These are phyloP conservation scores for Glaucopsyche alexis DNA, from an alignment of 2,888 invertebrate genomes.

Conservation along the genomic window DNA sequence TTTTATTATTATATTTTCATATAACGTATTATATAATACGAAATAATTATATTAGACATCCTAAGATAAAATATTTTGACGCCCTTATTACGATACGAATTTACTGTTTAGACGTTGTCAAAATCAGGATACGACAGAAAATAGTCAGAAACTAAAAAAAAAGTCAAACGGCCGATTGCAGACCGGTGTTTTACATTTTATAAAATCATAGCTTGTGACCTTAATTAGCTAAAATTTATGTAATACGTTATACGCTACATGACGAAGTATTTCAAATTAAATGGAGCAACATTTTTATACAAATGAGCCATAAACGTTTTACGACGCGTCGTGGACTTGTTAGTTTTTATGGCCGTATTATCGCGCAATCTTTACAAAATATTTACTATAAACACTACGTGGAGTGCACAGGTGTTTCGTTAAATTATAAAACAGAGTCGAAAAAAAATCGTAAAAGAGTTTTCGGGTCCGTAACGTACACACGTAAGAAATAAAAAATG, in stretches of 20 bases:
- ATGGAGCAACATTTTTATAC: background rate
- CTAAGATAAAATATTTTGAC: too few relatives aligned
- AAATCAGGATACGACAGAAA: background rate
- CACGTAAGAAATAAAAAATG: slow-evolving; percentile 36
- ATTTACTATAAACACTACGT: slow-evolving; percentile 9
- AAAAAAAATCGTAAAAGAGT: background rate
- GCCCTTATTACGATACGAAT: too few relatives aligned
- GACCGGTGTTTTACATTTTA: background rate
- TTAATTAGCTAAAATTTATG: background rate
- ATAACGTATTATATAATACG: too few relatives aligned
- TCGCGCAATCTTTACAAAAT: slow-evolving; percentile 4
- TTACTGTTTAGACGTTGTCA: background rate
- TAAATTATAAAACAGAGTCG: too few relatives aligned
- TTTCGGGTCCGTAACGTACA: background rate
- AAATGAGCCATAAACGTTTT: slow-evolving; percentile 23
- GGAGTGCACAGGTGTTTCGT: background rate
- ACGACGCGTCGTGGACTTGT: background rate
- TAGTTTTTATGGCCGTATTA: slow-evolving; percentile 1
- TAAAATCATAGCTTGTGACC: background rate
- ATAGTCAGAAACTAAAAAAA: background rate
- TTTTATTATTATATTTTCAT: too few relatives aligned
- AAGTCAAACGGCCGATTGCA: background rate
- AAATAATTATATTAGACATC: too few relatives aligned
- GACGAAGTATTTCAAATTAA: background rate
- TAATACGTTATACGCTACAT: background rate